Evolutionary conservation across 2,113 vertebrate genomes (phyloP).

Genomic region (Trachemys scripta): DNA sequence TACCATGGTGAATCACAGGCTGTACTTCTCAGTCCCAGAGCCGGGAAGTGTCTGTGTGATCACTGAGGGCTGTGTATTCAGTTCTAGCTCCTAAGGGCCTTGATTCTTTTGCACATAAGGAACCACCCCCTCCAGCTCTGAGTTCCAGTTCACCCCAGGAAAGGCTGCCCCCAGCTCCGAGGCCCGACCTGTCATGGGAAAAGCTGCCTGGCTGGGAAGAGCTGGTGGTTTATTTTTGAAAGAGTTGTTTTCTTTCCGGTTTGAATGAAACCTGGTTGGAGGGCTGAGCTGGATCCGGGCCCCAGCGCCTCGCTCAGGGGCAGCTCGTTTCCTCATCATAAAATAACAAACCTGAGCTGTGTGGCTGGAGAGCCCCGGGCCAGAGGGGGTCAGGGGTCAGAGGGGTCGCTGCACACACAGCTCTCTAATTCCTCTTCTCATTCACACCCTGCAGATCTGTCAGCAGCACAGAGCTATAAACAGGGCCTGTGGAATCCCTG

Average conservation of each 20-base stretch:
- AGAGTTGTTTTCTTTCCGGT: slow-evolving; percentile 69
- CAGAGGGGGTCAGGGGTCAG: not conserved
- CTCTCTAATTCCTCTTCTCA: slow-evolving; percentile 15
- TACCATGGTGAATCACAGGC: not conserved
- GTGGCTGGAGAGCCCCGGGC: fast-evolving
- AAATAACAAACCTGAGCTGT: slow-evolving; percentile 62
- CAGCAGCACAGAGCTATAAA: not conserved
- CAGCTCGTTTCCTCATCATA: slow-evolving; percentile 67
- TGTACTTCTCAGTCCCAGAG: not conserved
- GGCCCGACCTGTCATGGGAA: not conserved
- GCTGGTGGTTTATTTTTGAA: slow-evolving; percentile 53
- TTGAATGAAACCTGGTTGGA: slow-evolving; percentile 8
- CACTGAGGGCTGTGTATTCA: not conserved
- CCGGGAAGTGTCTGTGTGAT: not conserved
- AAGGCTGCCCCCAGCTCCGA: not conserved
- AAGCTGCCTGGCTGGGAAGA: not conserved
- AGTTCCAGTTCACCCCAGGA: not conserved
- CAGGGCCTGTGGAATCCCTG: not conserved
- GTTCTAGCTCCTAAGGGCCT: not conserved
- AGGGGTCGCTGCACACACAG: slow-evolving; percentile 54
- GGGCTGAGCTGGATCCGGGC: not conserved
- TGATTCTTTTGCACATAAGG: not conserved
- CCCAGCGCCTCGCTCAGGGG: not conserved
- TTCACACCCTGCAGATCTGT: not conserved
- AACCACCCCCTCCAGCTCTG: not conserved